phyloP scores from a whole-genome alignment of 2,888 invertebrate genomes.

The Scaptomyza tumidula region DNA sequence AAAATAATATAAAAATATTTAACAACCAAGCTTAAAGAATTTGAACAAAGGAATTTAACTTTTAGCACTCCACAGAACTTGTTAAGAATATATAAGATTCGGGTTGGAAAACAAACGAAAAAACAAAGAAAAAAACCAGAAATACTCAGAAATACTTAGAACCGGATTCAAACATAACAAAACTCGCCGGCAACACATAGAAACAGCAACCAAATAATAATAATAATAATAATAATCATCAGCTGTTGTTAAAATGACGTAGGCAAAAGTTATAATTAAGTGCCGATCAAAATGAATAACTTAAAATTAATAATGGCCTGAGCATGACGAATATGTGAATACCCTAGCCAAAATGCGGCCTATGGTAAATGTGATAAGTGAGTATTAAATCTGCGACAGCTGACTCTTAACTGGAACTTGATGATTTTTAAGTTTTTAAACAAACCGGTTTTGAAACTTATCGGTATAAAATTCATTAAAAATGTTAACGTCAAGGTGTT shows the following conservation, averaged over 20 bases:
- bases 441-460: conserved; percentile 23
- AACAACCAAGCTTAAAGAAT: conserved; percentile 32
- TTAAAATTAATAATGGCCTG: conserved; percentile 34
- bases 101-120: conserved; percentile 1
- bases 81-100: conserved; percentile 26
- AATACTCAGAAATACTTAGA: conserved; percentile 63
- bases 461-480: conserved; percentile 5
- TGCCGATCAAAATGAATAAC: conserved; percentile 69
- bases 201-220: conserved; percentile 34
- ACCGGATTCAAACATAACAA: conserved; percentile 75
- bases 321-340: conserved; percentile 57
- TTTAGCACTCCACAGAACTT: conserved; percentile 40
- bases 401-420: conserved; percentile 3
- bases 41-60: conserved; percentile 63
- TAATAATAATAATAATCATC: conserved; percentile 50
- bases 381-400: conserved; percentile 11
- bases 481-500: conserved; percentile 12
- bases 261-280: conserved; percentile 73
- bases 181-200: conserved; percentile 27
- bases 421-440: conserved; percentile 1
- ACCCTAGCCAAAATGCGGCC: conserved; percentile 33
- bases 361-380: conserved; percentile 14
- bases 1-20: conserved; percentile 29
- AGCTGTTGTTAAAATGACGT: conserved; percentile 68
- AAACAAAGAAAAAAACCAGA: conserved; percentile 54